A percentile compares a stretch with the other conserved stretches of the same genome.
These are phyloP conservation scores for Linurgus olivaceus DNA, from an alignment of 2,797 vertebrate genomes.

Conservation along the genomic window DNA sequence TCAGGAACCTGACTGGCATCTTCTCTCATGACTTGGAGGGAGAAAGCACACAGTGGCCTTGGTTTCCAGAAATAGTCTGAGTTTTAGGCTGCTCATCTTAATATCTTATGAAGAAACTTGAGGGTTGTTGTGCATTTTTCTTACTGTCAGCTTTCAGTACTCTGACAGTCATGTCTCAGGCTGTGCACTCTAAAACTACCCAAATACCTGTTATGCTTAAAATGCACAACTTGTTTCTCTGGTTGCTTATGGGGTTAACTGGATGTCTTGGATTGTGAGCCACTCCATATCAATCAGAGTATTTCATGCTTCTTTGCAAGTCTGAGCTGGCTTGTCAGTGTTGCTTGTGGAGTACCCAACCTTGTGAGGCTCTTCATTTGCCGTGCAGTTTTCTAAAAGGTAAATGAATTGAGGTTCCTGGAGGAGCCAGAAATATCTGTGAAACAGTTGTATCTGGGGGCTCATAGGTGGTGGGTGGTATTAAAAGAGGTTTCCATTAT, in stretches of 20 bases:
- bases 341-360: not conserved
- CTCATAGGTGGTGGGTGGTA: not conserved
- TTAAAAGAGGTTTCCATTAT: not conserved
- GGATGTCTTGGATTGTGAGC: not conserved
- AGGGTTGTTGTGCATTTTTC: not conserved
- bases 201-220: not conserved
- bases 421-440: not conserved
- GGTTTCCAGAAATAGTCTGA: not conserved
- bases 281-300: not conserved
- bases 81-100: not conserved
- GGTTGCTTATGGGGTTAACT: not conserved
- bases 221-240: not conserved
- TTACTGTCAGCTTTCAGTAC: not conserved
- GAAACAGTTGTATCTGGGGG: not conserved
- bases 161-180: not conserved
- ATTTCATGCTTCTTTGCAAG: not conserved
- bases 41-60: not conserved
- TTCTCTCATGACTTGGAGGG: not conserved
- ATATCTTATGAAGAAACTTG: not conserved
- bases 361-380: not conserved
- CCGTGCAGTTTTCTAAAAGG: not conserved
- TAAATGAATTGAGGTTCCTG: not conserved
- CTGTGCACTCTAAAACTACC: not conserved
- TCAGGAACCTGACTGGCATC: not conserved
- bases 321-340: not conserved